These are phyloP conservation scores for Ferrisia virgata DNA, from an alignment of 2,888 invertebrate genomes.

Conservation along the genomic window DNA sequence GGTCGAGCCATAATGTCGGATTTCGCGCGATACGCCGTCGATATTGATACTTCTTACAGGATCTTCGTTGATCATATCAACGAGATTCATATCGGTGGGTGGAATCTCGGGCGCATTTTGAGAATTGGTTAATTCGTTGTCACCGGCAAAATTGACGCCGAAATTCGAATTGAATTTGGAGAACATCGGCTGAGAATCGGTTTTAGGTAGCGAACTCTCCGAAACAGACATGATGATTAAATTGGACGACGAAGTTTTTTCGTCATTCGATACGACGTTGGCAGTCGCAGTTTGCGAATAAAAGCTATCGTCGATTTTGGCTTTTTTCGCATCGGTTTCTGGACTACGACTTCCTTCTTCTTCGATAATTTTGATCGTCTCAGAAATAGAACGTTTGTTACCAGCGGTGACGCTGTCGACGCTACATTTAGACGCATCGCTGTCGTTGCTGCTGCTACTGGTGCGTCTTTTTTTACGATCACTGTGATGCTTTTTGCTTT, in stretches of 20 bases:
- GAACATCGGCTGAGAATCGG: constrained; percentile 43
- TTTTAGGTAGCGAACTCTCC: background rate
- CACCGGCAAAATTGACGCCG: constrained; percentile 26
- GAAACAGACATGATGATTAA: constrained; percentile 5
- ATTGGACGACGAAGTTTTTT: background rate
- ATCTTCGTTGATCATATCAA: constrained; percentile 63
- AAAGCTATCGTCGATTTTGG: background rate
- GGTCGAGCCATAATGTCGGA: constrained; percentile 80
- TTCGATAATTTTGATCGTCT: background rate
- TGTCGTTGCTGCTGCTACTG: background rate
- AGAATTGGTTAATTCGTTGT: background rate
- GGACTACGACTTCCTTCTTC: background rate
- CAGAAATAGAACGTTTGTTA: background rate
- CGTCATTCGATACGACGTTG: background rate
- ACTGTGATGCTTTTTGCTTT: background rate
- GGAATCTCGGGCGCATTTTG: constrained; percentile 53
- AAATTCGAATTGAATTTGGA: background rate
- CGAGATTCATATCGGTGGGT: constrained; percentile 54
- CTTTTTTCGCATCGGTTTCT: background rate
- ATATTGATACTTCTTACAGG: constrained; percentile 77
- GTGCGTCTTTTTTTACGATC: background rate
- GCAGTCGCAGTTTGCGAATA: background rate
- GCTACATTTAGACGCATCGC: background rate
- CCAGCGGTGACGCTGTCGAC: background rate
- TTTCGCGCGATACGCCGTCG: constrained; percentile 75